These are phyloP conservation scores for Pao palembangensis DNA, from an alignment of 2,113 vertebrate genomes.

Conservation along the genomic window DNA sequence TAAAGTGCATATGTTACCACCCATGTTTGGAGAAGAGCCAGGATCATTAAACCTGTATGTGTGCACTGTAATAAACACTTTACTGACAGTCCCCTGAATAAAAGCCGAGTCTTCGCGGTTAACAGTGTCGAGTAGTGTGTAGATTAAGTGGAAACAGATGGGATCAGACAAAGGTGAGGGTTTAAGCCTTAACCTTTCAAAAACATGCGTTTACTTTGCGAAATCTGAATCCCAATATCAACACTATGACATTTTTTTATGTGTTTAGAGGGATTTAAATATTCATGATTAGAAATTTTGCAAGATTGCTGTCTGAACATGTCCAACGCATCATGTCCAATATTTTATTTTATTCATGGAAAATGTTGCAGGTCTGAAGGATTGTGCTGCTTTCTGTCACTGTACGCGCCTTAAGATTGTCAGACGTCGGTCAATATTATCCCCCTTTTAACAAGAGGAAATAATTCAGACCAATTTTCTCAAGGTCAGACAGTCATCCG, in stretches of 20 bases:
- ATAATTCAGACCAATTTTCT: conserved; percentile 86
- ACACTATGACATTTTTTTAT: too few species aligned
- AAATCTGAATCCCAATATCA: too few species aligned
- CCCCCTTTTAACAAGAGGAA: conserved; percentile 82
- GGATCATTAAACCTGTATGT: conserved; percentile 48
- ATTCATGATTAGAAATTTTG: too few species aligned
- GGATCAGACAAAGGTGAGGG: conserved; percentile 62
- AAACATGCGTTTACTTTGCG: too few species aligned
- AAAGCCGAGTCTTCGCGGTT: background rate
- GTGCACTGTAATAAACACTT: conserved; percentile 68
- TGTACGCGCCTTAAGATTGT: conserved; percentile 35
- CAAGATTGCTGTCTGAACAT: too few species aligned
- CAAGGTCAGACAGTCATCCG: conserved; percentile 83
- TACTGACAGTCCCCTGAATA: conserved; percentile 55
- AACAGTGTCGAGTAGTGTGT: conserved; percentile 28
- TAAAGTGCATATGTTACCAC: conserved; percentile 26
- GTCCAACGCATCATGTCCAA: too few species aligned
- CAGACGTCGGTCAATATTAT: conserved; percentile 71
- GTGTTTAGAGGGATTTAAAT: too few species aligned
- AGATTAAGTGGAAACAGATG: conserved; percentile 76
- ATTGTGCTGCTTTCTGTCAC: conserved; percentile 10
- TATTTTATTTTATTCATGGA: conserved; percentile 15
- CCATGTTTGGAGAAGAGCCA: conserved; percentile 48
- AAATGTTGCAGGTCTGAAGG: background rate
- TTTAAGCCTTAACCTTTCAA: conserved; percentile 31